Base-by-base conservation (phyloP, 2,888 invertebrate genomes). In the Xestia sexstrigata region DNA sequence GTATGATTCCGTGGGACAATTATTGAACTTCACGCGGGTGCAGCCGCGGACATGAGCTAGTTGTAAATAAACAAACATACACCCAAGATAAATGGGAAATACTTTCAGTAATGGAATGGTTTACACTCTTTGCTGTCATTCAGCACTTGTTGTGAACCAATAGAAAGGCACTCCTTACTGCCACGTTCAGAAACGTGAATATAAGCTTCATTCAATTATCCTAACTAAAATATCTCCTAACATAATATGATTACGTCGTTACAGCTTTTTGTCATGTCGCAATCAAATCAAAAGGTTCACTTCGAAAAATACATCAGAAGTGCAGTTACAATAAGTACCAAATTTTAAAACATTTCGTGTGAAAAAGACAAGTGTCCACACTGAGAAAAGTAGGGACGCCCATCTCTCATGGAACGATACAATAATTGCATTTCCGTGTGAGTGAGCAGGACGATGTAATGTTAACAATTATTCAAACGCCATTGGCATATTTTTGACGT, bases 161-260 rank as follows among this genome's bases (percentile, higher is more conserved):
- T 52, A 1, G 49, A 47, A 17, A 67, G 8, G 8, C 63, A 47
- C 62, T 63, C 47, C 9, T 42, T 26, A 45, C 67, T 55, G 55
- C 39, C 42, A n/a, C 2, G 42, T 26, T 42, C n/a, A 55, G 65
- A 67, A 26, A 67, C 62, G 71, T 58, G 68, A 63, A 62, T 69
- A 75, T 45, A 69, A 47, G 76, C 78, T 76, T 81, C 67, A 87
- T 84, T 84, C 79, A 84, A 86, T 86, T 87, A 87, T 81, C 74
- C 30, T 72, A n/a, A 78, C 76, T 79, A 84, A 78, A 87, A 87
- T 86, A 87, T 84, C 86, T 87, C 68, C 49, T 70, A 66, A 26
- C 70, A 15, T 83, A 84, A 86, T 86, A 81, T 81, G 70, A 83
- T 87, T 82, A 87, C 58, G 74, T 82, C 74, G 58, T 87, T 79